Conservation (phyloP, 2,113 vertebrate species). For the Hylia prasina region DNA sequence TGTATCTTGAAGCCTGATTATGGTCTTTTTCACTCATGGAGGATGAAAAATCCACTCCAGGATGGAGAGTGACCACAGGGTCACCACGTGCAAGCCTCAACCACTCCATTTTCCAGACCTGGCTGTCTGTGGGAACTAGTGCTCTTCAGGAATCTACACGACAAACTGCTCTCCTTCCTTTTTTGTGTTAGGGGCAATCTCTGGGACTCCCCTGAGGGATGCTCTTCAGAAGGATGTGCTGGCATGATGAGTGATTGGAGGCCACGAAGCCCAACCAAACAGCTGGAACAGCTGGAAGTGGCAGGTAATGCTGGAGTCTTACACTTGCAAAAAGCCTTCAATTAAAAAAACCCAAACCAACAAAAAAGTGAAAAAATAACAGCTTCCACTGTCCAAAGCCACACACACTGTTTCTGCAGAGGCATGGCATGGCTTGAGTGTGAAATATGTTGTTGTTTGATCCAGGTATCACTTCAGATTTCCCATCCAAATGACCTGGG, state of each 20-base stretch:
- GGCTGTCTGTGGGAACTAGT: not conserved
- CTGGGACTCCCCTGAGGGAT: not conserved
- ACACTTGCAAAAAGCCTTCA: not conserved
- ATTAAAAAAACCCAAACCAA: too few species aligned
- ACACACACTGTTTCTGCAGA: not conserved
- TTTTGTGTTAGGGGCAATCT: not conserved
- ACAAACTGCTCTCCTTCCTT: not conserved
- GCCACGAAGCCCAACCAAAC: conserved; percentile 19
- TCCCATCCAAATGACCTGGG: not conserved
- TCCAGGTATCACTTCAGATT: conserved; percentile 38
- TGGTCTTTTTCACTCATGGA: not conserved
- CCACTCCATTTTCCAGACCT: not conserved
- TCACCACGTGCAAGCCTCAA: accelerated
- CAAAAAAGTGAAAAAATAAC: not conserved
- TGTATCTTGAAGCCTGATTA: not conserved
- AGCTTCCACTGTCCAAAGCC: not conserved
- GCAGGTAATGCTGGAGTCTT: conserved; percentile 57
- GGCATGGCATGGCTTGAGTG: not conserved
- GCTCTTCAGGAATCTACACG: not conserved
- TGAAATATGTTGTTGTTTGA: not conserved
- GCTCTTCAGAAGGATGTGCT: conserved; percentile 6
- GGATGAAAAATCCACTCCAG: not conserved
- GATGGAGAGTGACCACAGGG: not conserved
- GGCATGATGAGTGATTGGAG: conserved; percentile 52
- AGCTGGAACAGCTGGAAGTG: conserved; percentile 72